Conservation (phyloP, 1,140 invertebrate genomes). For the silkworm (Bombyx mori) region DNA sequence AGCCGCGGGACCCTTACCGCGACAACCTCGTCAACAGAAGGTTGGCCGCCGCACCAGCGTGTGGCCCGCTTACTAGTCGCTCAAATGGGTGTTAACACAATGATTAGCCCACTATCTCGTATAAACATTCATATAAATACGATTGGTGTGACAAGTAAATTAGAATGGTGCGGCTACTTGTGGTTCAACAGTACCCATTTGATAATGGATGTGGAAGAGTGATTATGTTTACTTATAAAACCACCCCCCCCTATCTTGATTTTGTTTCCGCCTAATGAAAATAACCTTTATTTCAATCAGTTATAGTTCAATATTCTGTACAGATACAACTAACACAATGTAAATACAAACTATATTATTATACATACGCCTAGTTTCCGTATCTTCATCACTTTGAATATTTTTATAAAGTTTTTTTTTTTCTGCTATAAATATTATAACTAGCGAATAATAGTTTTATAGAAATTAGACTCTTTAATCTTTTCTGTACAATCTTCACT, state of each 20-base stretch:
- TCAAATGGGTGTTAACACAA: constrained; percentile 58
- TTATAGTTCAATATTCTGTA: too few relatives aligned
- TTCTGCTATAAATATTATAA: constrained; percentile 28
- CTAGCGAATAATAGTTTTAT: constrained; percentile 30
- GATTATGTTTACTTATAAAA: constrained; percentile 23
- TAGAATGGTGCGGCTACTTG: constrained; percentile 48
- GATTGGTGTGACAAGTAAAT: constrained; percentile 31
- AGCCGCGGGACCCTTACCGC: constrained; percentile 92
- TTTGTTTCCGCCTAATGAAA: too few relatives aligned
- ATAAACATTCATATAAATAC: constrained; percentile 14
- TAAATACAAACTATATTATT: constrained; percentile 21
- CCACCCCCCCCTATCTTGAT: constrained; percentile 3
- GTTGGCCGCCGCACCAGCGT: constrained; percentile 65
- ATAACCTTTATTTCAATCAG: too few relatives aligned
- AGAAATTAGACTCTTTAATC: constrained; percentile 29
- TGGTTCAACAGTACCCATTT: constrained; percentile 52
- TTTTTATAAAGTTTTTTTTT: constrained; percentile 11
- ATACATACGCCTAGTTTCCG: constrained; percentile 11
- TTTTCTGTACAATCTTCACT: constrained; percentile 58
- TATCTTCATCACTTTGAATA: constrained; percentile 5
- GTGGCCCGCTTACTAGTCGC: constrained; percentile 46
- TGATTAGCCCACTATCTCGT: constrained; percentile 31
- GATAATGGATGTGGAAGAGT: constrained; percentile 67
- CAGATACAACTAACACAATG: constrained; percentile 25
- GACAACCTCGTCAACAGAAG: constrained; percentile 97